phyloP scores from a whole-genome alignment of 2,797 vertebrate genomes.

The Sylvia borin region DNA sequence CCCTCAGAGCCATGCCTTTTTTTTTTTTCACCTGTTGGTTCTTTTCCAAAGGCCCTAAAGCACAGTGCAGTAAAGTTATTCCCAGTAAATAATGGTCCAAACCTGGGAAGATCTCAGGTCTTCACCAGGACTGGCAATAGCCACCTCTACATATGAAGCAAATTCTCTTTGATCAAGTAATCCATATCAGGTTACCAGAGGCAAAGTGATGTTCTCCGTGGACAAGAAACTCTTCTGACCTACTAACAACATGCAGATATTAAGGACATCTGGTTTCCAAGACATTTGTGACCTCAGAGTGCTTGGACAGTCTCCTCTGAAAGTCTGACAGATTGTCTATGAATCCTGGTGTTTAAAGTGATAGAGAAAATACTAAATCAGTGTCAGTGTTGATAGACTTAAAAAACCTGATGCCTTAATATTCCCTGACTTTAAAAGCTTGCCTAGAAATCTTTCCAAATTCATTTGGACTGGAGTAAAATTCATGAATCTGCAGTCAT shows the following conservation, averaged over 20 bases:
- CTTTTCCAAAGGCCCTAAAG: neutral
- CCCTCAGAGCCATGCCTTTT: neutral
- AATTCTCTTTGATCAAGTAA: neutral
- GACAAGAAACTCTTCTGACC: neutral
- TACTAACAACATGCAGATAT: neutral
- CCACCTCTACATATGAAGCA: neutral
- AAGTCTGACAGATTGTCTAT: neutral
- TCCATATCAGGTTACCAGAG: neutral
- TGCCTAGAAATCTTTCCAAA: constrained; percentile 3
- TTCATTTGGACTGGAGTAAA: neutral
- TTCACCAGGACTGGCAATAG: neutral
- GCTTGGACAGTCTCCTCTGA: neutral
- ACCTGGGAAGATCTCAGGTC: accelerated
- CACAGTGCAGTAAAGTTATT: neutral
- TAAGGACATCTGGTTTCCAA: neutral
- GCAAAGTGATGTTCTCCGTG: neutral
- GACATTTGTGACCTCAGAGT: neutral
- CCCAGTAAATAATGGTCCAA: neutral
- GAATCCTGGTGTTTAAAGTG: neutral
- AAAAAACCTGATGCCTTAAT: neutral
- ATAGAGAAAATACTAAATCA: neutral
- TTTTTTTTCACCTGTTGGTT: neutral
- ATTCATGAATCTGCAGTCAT: neutral
- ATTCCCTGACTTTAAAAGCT: neutral
- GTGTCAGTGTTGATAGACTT: neutral